Evolutionary conservation across 1,140 invertebrate genomes (phyloP).

Genomic region (Plodia interpunctella): DNA sequence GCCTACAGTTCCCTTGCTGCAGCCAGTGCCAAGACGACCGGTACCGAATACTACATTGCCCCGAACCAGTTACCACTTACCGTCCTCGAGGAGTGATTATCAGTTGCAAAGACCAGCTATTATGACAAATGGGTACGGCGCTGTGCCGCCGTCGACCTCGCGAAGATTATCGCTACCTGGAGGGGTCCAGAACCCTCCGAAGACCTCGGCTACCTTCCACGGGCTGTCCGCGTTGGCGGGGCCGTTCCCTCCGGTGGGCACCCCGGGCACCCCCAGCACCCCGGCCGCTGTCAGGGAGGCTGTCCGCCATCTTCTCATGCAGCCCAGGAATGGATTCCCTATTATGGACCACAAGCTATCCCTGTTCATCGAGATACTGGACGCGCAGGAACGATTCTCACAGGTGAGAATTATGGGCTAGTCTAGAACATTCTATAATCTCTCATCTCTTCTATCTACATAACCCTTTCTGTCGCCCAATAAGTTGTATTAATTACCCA

Average conservation of each 20-base stretch:
- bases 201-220: slow-evolving; percentile 80
- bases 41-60: slow-evolving; percentile 63
- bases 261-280: slow-evolving; percentile 73
- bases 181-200: slow-evolving; percentile 66
- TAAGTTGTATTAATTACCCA: too few species aligned
- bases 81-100: slow-evolving; percentile 80
- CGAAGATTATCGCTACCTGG: slow-evolving; percentile 57
- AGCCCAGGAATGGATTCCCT: slow-evolving; percentile 84
- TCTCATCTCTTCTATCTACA: too few species aligned
- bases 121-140: slow-evolving; percentile 70
- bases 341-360: slow-evolving; percentile 86
- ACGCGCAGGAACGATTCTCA: slow-evolving; percentile 87
- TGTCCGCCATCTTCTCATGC: slow-evolving; percentile 81
- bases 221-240: slow-evolving; percentile 73
- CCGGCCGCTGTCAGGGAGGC: slow-evolving; percentile 80
- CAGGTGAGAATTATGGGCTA: slow-evolving; percentile 79
- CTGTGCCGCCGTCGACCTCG: slow-evolving; percentile 60
- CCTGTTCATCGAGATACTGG: slow-evolving; percentile 87
- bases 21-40: slow-evolving; percentile 64
- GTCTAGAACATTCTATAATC: slow-evolving; percentile 8
- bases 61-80: slow-evolving; percentile 64
- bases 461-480: too few species aligned
- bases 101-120: slow-evolving; percentile 76
- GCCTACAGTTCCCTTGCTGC: slow-evolving; percentile 58
- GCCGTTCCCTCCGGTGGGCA: slow-evolving; percentile 40